Conservation (phyloP, 2,113 vertebrate species). For the Globicephala melas region DNA sequence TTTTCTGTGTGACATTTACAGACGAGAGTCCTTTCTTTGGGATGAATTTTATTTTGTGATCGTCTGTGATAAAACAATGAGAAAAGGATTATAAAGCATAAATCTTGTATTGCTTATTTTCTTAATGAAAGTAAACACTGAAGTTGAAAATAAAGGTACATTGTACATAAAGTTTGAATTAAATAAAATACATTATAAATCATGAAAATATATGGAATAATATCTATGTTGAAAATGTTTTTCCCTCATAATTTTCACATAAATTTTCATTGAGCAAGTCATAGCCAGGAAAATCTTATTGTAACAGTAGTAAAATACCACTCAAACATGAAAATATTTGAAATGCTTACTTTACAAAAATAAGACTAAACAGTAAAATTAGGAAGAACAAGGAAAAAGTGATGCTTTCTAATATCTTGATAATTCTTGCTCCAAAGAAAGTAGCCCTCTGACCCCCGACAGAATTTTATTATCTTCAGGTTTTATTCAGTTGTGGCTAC, state of each 20-base stretch:
- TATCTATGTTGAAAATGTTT: background rate
- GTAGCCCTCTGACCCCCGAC: accelerated
- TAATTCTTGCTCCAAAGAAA: background rate
- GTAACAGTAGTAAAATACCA: background rate
- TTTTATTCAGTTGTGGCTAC: background rate
- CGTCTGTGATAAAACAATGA: background rate
- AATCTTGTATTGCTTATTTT: background rate
- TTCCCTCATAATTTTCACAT: background rate
- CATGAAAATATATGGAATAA: background rate
- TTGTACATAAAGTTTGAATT: background rate
- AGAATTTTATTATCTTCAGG: background rate
- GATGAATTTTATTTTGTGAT: background rate
- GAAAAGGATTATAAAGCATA: background rate
- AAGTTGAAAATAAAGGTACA: background rate
- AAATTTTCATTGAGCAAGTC: background rate
- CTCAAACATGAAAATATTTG: background rate
- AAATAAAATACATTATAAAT: background rate
- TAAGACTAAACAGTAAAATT: background rate
- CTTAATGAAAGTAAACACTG: background rate
- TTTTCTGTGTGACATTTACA: background rate
- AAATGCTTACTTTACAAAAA: background rate
- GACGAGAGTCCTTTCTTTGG: background rate
- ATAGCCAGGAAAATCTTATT: background rate
- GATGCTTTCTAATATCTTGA: background rate
- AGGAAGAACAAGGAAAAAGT: background rate